These are phyloP conservation scores for Cataglyphis hispanica DNA, from an alignment of 1,140 invertebrate genomes.

Conservation along the genomic window DNA sequence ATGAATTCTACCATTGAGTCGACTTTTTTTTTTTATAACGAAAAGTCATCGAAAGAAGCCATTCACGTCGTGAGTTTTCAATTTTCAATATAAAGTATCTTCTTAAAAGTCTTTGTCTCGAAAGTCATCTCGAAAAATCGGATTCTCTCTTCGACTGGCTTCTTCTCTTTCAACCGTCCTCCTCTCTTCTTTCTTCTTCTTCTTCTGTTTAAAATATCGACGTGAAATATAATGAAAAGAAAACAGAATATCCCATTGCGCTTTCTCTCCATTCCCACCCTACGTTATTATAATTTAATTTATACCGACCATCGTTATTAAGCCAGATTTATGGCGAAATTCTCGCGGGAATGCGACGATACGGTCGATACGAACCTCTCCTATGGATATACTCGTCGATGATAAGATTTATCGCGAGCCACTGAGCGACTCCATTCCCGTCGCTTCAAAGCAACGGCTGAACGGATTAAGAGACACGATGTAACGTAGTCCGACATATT, in stretches of 20 bases:
- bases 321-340: constrained; percentile 32
- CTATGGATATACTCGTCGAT: constrained; percentile 26
- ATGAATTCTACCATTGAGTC: neutral
- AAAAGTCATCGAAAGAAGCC: neutral
- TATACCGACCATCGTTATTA: constrained; percentile 42
- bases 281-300: constrained; percentile 58
- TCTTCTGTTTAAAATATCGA: neutral
- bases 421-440: constrained; percentile 12
- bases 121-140: constrained; percentile 35
- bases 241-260: constrained; percentile 7
- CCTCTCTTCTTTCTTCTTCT: neutral
- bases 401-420: constrained; percentile 37
- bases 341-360: constrained; percentile 8
- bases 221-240: constrained; percentile 51
- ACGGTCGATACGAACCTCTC: constrained; percentile 40
- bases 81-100: constrained; percentile 32
- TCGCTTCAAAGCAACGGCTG: constrained; percentile 7
- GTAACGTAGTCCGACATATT: neutral
- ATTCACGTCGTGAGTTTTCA: constrained; percentile 7
- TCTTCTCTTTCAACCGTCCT: neutral
- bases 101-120: constrained; percentile 4
- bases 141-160: neutral
- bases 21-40: neutral
- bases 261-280: neutral
- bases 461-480: constrained; percentile 6